Evolutionary conservation across 2,113 vertebrate genomes (phyloP).

Genomic region (Jaculus jaculus): DNA sequence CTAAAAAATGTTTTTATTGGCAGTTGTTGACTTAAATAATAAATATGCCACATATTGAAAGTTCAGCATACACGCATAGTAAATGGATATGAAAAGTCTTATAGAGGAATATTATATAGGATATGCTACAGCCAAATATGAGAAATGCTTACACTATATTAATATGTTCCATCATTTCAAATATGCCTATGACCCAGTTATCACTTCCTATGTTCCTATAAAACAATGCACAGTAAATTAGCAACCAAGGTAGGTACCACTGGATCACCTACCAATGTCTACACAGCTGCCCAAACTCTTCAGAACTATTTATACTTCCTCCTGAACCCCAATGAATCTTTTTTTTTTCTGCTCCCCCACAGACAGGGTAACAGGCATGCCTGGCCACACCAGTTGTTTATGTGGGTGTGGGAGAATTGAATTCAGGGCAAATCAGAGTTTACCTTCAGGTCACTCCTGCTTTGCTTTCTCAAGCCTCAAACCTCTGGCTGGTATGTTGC

Average conservation of each 20-base stretch:
- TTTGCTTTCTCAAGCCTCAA: background rate
- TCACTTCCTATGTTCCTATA: too few species aligned
- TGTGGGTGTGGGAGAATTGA: too few species aligned
- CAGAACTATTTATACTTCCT: background rate
- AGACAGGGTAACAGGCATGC: too few species aligned
- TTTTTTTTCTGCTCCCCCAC: too few species aligned
- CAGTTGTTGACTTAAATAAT: too few species aligned
- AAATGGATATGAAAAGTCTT: background rate
- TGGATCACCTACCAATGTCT: background rate
- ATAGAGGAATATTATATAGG: background rate
- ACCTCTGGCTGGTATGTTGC: background rate
- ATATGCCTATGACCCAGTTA: too few species aligned
- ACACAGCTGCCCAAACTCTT: background rate
- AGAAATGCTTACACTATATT: background rate
- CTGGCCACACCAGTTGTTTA: too few species aligned
- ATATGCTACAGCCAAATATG: background rate
- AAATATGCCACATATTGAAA: background rate
- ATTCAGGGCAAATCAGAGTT: too few species aligned
- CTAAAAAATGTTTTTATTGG: too few species aligned
- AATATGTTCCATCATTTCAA: background rate
- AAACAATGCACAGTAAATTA: background rate
- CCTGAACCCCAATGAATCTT: too few species aligned
- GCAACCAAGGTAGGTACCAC: rapidly evolving
- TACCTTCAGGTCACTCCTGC: background rate
- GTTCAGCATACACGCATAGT: background rate